phyloP scores from a whole-genome alignment of 2,113 vertebrate genomes.

The Vombatus ursinus region DNA sequence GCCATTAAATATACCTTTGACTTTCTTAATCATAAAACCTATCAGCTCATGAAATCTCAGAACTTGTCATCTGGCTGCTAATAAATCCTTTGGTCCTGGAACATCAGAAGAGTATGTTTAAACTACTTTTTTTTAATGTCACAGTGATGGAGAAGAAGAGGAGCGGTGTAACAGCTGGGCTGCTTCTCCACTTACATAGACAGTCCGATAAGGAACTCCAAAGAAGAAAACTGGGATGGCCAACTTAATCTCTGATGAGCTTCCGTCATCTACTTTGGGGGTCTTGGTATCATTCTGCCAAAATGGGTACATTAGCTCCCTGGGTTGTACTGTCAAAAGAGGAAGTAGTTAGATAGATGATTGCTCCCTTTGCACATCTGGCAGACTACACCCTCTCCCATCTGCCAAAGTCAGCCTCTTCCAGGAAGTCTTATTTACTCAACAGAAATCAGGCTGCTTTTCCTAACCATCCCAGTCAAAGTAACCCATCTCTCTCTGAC shows the following conservation, averaged over 20 bases:
- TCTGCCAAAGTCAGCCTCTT: background rate
- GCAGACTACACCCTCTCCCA: background rate
- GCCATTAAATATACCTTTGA: conserved; percentile 84
- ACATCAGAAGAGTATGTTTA: conserved; percentile 51
- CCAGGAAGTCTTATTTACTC: background rate
- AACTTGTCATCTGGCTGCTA: conserved; percentile 77
- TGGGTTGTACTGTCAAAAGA: conserved; percentile 84
- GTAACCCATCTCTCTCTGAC: too few species aligned
- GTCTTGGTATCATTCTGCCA: conserved; percentile 91
- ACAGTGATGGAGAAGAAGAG: conserved; percentile 38
- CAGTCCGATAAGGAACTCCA: conserved; percentile 89
- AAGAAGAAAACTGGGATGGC: conserved; percentile 92
- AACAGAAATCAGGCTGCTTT: background rate
- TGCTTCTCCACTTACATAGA: conserved; percentile 90
- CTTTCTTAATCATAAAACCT: conserved; percentile 86
- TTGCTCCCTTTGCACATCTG: background rate
- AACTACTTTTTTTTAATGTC: conserved; percentile 66
- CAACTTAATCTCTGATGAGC: conserved; percentile 92
- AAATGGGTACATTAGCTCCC: conserved; percentile 90
- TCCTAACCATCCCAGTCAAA: background rate
- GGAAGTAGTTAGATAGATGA: conserved; percentile 46
- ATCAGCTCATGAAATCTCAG: conserved; percentile 84
- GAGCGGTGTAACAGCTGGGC: background rate
- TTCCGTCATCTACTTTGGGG: conserved; percentile 98
- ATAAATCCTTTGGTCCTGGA: conserved; percentile 76